Percentiles rank a stretch among this genome's conserved stretches.
These are phyloP conservation scores for Gambusia holbrooki DNA, from an alignment of 2,113 vertebrate species.

Conservation along the genomic window DNA sequence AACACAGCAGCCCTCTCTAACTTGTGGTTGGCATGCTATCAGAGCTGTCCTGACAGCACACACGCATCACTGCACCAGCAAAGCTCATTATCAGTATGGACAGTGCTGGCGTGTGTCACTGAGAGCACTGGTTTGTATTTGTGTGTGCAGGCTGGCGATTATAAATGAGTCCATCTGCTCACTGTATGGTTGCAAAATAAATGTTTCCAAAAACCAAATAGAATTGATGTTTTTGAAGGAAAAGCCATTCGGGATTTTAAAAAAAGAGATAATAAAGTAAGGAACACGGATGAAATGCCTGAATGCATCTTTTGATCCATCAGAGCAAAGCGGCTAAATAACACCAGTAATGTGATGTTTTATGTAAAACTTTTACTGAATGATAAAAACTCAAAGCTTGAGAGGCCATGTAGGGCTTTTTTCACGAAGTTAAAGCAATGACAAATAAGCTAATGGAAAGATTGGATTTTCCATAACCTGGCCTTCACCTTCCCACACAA, in stretches of 20 bases:
- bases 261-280: not conserved
- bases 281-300: not conserved
- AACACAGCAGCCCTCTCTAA: conserved; percentile 50
- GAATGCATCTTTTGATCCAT: too few relatives aligned
- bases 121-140: conserved; percentile 10
- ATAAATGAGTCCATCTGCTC: not conserved
- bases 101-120: conserved; percentile 14
- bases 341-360: too few relatives aligned
- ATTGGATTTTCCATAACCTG: too few relatives aligned
- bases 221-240: not conserved
- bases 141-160: not conserved
- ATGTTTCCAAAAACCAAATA: not conserved
- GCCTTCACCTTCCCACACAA: too few relatives aligned
- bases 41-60: conserved; percentile 41
- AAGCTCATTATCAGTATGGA: conserved; percentile 54
- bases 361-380: too few relatives aligned
- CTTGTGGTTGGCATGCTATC: conserved; percentile 55
- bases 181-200: not conserved
- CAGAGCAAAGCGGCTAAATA: too few relatives aligned
- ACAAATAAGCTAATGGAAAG: too few relatives aligned
- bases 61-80: conserved; percentile 51
- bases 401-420: too few relatives aligned
- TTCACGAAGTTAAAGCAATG: too few relatives aligned
- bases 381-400: too few relatives aligned
- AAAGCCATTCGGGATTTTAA: not conserved